These are phyloP conservation scores for Prosopocoilus inquinatus DNA, from an alignment of 2,888 invertebrate genomes.

Conservation along the genomic window DNA sequence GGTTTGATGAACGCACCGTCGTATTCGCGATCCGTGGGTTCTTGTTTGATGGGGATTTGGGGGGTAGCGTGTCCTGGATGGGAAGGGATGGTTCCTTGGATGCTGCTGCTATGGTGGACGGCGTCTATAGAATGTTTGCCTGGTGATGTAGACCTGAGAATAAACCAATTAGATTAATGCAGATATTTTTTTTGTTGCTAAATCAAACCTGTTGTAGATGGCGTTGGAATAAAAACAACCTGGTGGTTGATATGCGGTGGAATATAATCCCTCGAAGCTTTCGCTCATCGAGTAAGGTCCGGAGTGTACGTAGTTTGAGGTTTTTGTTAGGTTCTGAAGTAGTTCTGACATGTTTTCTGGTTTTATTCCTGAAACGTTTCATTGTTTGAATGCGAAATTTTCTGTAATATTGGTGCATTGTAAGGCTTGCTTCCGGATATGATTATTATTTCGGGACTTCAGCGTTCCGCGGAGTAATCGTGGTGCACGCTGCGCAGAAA, in stretches of 20 bases:
- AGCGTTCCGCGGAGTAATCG: slow-evolving; percentile 11
- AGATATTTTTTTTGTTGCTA: not conserved
- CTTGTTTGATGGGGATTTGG: slow-evolving; percentile 43
- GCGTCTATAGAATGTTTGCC: slow-evolving; percentile 8
- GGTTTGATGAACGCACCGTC: slow-evolving; percentile 34
- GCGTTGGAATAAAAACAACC: slow-evolving; percentile 45
- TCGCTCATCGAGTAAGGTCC: slow-evolving; percentile 31
- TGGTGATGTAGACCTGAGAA: slow-evolving; percentile 12
- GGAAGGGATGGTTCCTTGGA: slow-evolving; percentile 1
- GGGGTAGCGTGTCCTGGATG: slow-evolving; percentile 8
- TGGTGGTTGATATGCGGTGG: slow-evolving; percentile 39
- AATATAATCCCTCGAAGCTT: slow-evolving; percentile 43
- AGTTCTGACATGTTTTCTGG: slow-evolving; percentile 40
- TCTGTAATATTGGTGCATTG: not conserved
- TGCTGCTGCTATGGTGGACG: not conserved
- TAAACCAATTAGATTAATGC: not conserved
- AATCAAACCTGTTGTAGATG: slow-evolving; percentile 38
- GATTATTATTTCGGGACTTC: not conserved
- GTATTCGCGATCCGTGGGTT: slow-evolving; percentile 43
- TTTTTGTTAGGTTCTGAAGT: slow-evolving; percentile 41
- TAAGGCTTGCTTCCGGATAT: too few relatives aligned
- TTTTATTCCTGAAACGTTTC: slow-evolving; percentile 39
- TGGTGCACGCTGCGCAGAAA: slow-evolving; percentile 35
- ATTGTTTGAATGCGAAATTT: not conserved
- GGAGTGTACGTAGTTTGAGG: slow-evolving; percentile 31